Conservation (phyloP, 2,797 vertebrate genomes). For the Micromesistius poutassou region DNA sequence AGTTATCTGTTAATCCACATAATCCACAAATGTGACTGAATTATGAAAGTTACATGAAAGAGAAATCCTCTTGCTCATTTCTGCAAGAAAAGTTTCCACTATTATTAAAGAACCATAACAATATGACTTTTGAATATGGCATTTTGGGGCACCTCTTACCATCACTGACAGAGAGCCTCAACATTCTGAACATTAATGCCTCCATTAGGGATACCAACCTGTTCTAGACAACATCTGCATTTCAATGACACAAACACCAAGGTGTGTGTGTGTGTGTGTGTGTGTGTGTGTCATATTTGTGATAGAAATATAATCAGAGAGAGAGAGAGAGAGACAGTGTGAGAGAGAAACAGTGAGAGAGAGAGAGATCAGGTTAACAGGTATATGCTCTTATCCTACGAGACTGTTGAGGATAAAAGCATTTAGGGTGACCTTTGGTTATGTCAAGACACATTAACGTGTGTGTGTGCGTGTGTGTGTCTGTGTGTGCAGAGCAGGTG, state of each 20-base stretch:
- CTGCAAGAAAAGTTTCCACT: not conserved
- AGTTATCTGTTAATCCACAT: not conserved
- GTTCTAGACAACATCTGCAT: not conserved
- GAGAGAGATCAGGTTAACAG: not conserved
- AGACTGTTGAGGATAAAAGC: slow-evolving; percentile 14
- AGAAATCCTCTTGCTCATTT: not conserved
- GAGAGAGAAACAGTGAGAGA: not conserved
- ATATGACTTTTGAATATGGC: not conserved
- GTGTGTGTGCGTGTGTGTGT: slow-evolving; percentile 6
- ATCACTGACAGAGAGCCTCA: not conserved
- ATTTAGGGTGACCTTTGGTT: slow-evolving; percentile 19
- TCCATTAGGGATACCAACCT: not conserved
- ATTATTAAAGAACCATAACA: not conserved
- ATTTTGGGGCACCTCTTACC: not conserved
- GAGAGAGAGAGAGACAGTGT: not conserved
- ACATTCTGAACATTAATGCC: not conserved
- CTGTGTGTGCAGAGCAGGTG: not conserved
- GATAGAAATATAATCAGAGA: not conserved
- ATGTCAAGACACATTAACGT: slow-evolving; percentile 19
- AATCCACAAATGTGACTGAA: not conserved
- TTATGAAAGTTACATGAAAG: not conserved
- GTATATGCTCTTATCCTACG: slow-evolving; percentile 58
- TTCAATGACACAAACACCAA: too few species aligned
- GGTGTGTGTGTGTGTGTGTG: too few species aligned
- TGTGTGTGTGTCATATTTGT: not conserved